phyloP scores from a whole-genome alignment of 2,888 invertebrate species.

The Cremastinae sp. region DNA sequence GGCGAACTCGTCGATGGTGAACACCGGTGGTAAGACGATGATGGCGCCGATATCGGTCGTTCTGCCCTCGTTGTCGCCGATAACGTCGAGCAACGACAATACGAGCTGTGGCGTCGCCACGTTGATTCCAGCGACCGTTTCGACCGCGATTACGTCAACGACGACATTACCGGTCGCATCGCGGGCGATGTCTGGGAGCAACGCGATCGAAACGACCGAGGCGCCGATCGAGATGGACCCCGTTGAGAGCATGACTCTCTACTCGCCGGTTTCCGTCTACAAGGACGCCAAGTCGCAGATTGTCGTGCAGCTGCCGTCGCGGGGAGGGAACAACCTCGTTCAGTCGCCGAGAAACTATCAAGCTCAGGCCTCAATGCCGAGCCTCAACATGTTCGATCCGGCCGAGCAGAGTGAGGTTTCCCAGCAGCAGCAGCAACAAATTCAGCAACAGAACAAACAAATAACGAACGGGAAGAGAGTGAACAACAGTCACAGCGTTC shows the following conservation, averaged over 20 bases:
- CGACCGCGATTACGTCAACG: conserved; percentile 66
- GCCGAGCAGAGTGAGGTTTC: conserved; percentile 69
- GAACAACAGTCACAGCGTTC: conserved; percentile 66
- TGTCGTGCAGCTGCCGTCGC: conserved; percentile 72
- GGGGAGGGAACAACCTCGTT: conserved; percentile 66
- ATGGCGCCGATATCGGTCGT: conserved; percentile 75
- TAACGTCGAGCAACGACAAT: conserved; percentile 59
- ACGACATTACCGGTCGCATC: conserved; percentile 40
- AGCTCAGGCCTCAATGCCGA: conserved; percentile 72
- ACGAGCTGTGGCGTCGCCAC: conserved; percentile 65
- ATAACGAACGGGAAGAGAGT: conserved; percentile 74
- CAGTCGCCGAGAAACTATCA: conserved; percentile 72
- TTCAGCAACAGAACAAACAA: conserved; percentile 60
- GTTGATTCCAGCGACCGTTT: conserved; percentile 65
- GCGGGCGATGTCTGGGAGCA: conserved; percentile 53
- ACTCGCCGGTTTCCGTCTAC: conserved; percentile 69
- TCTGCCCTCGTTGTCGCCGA: conserved; percentile 75
- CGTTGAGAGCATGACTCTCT: conserved; percentile 70
- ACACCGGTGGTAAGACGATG: conserved; percentile 63
- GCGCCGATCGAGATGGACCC: conserved; percentile 72
- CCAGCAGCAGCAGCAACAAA: conserved; percentile 49
- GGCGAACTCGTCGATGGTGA: conserved; percentile 33
- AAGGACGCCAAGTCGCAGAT: conserved; percentile 73
- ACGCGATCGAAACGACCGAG: conserved; percentile 69
- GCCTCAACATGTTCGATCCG: conserved; percentile 71